phyloP scores from a whole-genome alignment of 2,113 vertebrate species.

The Maccullochella peelii region DNA sequence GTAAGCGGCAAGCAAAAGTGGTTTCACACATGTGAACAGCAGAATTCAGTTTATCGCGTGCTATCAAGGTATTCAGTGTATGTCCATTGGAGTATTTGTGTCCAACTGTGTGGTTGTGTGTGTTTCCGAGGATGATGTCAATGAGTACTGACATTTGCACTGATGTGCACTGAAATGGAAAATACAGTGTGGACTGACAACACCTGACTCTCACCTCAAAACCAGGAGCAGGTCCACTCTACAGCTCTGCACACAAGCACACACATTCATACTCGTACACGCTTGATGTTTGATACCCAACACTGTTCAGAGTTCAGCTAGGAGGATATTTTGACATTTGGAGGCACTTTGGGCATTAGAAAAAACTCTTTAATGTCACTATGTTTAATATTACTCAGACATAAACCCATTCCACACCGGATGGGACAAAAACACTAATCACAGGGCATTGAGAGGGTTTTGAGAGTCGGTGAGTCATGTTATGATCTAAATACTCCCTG shows the following conservation, averaged over 20 bases:
- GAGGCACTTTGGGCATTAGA: not conserved
- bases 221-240: constrained; percentile 32
- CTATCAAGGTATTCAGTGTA: not conserved
- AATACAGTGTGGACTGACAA: constrained; percentile 56
- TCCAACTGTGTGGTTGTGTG: constrained; percentile 18
- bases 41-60: not conserved
- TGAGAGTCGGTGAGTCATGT: not conserved
- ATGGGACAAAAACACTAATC: not conserved
- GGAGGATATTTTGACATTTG: not conserved
- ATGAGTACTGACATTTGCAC: constrained; percentile 74
- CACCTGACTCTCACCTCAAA: constrained; percentile 65
- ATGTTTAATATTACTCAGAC: not conserved
- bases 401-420: not conserved
- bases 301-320: not conserved
- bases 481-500: not conserved
- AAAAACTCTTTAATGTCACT: constrained; percentile 10
- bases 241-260: not conserved
- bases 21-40: not conserved
- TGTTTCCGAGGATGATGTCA: constrained; percentile 49
- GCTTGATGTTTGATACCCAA: not conserved
- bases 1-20: not conserved
- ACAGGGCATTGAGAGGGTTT: not conserved
- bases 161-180: constrained; percentile 76
- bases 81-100: not conserved
- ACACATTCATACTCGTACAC: not conserved